phyloP scores from a whole-genome alignment of 2,888 invertebrate genomes.

The Torymus auratus region DNA sequence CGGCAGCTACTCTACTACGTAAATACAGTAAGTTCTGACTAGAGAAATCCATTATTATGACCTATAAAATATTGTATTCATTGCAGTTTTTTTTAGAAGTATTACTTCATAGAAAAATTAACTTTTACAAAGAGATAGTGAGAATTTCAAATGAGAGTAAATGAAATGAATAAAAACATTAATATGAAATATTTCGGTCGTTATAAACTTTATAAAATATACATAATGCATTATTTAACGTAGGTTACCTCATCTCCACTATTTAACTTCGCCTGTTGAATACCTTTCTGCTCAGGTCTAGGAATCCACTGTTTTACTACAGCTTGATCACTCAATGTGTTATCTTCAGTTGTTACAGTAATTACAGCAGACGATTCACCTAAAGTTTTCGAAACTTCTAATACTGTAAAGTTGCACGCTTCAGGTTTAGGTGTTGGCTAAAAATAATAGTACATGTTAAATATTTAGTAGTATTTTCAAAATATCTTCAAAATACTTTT shows the following conservation, averaged over 20 bases:
- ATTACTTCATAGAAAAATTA: too few relatives aligned
- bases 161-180: background rate
- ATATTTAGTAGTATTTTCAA: too few relatives aligned
- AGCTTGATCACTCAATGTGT: constrained; percentile 44
- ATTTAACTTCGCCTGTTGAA: constrained; percentile 62
- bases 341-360: background rate
- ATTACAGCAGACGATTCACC: background rate
- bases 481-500: too few relatives aligned
- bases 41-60: constrained; percentile 64
- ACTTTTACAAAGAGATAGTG: too few relatives aligned
- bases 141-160: background rate
- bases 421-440: too few relatives aligned
- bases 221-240: constrained; percentile 5
- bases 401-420: too few relatives aligned
- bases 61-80: constrained; percentile 58
- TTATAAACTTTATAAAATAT: constrained; percentile 37
- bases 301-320: constrained; percentile 65
- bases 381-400: too few relatives aligned
- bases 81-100: too few relatives aligned
- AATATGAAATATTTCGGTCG: background rate
- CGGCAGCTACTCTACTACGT: constrained; percentile 62
- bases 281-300: constrained; percentile 64
- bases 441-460: too few relatives aligned
- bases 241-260: constrained; percentile 64
- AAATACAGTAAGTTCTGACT: constrained; percentile 64